Evolutionary conservation across 1,140 invertebrate species (phyloP).

Genomic region (Zaprionus africanus): DNA sequence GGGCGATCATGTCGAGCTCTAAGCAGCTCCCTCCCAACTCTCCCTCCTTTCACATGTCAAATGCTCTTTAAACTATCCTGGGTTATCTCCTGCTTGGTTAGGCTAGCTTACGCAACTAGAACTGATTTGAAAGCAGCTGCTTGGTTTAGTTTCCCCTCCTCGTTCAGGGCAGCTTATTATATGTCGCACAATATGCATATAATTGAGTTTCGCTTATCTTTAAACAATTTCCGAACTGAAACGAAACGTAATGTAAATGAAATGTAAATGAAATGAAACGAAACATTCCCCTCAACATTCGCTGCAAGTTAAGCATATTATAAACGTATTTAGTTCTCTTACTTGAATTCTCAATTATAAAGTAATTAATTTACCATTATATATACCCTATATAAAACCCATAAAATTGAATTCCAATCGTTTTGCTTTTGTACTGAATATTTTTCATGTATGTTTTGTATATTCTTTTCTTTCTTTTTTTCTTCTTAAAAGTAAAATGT

Average conservation of each 20-base stretch:
- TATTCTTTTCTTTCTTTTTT: conserved; percentile 34
- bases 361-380: background rate
- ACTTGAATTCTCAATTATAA: conserved; percentile 5
- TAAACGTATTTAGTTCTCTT: background rate
- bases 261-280: background rate
- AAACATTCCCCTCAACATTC: background rate
- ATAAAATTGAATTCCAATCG: background rate
- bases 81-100: conserved; percentile 34
- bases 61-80: conserved; percentile 2
- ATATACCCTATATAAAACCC: background rate
- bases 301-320: background rate
- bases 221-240: conserved; percentile 27
- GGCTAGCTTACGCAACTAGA: conserved; percentile 35
- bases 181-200: conserved; percentile 58
- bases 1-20: conserved; percentile 83
- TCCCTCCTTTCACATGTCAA: background rate
- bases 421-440: conserved; percentile 56
- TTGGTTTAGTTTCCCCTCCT: conserved; percentile 15
- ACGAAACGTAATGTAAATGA: background rate
- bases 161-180: conserved; percentile 60
- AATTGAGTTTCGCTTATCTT: conserved; percentile 57
- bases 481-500: conserved; percentile 64
- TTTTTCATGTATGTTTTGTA: conserved; percentile 16
- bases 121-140: conserved; percentile 50
- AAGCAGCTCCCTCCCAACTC: conserved; percentile 30